Conservation (phyloP, 2,888 invertebrate species). For the Melipona bicolor region DNA sequence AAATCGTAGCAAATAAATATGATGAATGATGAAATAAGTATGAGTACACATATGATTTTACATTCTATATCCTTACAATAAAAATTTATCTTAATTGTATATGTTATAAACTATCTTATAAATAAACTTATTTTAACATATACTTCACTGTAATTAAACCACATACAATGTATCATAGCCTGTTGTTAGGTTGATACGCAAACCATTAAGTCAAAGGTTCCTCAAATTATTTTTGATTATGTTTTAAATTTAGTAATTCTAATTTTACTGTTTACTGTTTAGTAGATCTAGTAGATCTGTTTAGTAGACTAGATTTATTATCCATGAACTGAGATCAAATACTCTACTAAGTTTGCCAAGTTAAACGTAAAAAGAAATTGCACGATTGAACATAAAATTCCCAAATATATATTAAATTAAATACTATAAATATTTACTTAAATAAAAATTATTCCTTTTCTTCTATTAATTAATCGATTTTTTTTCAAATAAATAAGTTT, state of each 20-base stretch:
- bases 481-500: background rate
- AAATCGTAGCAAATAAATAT: background rate
- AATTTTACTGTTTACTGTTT: background rate
- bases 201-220: background rate
- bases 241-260: background rate
- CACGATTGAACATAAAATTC: background rate
- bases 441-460: background rate
- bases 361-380: conserved; percentile 4
- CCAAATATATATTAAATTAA: background rate
- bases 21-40: background rate
- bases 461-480: background rate
- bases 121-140: background rate
- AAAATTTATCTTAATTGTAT: background rate
- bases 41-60: conserved; percentile 8
- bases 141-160: conserved; percentile 1
- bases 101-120: conserved; percentile 12
- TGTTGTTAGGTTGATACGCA: background rate
- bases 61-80: background rate
- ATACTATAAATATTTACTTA: background rate
- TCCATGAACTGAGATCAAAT: conserved; percentile 71
- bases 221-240: background rate
- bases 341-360: conserved; percentile 64
- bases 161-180: background rate
- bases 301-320: conserved; percentile 56
- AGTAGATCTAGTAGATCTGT: background rate